Evolutionary conservation across 2,888 invertebrate genomes (phyloP), one percentile per base, ranked within the genome.

Genomic region (Eupithecia dodoneata): DNA sequence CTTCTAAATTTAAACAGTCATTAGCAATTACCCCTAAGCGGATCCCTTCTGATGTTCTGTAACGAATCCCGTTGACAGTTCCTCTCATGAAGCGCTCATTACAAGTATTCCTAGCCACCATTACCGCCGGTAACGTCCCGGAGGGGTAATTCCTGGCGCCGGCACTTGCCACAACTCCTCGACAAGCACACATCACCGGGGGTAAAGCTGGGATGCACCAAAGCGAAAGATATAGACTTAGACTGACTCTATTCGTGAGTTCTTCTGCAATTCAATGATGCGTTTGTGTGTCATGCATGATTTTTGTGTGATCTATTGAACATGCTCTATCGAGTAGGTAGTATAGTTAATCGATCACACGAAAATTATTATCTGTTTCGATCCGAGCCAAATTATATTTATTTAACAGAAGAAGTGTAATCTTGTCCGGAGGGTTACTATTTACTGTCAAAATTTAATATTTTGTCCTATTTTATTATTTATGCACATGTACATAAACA

Each of bases 111-210:
- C 67, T 69, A 45, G 67, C 67, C n/a, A 45, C 63, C 45, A 44
- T 69, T 69, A 69, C 67, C 45, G 67, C 9, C 45, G 15, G 59
- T 59, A 18, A n/a, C 59, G 55, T 66, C 71, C 75, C 75, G 66
- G 42, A 10, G 71, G 55, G 73, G 66, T 66, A 66, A 75, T 73
- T 55, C 47, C 66, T 41, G 63, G 74, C 49, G 71, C 67, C 59
- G 44, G 63, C 30, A 73, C 71, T 76, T 75, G 59, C 69, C 72
- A 63, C 63, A 30, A 72, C 69, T 75, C 69, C 67, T 66, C 42
- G 63, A 52, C 41, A 74, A 74, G 76, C 71, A 71, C 75, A 71
- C 66, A 75, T 72, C n/a, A 52, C 72, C 72, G 15, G 45, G 44
- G n/a, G 63, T 63, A 63, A 63, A 30, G 63, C 30, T 30, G 10